Base-by-base conservation (phyloP, 2,113 vertebrate genomes). In the Burhinus oedicnemus region DNA sequence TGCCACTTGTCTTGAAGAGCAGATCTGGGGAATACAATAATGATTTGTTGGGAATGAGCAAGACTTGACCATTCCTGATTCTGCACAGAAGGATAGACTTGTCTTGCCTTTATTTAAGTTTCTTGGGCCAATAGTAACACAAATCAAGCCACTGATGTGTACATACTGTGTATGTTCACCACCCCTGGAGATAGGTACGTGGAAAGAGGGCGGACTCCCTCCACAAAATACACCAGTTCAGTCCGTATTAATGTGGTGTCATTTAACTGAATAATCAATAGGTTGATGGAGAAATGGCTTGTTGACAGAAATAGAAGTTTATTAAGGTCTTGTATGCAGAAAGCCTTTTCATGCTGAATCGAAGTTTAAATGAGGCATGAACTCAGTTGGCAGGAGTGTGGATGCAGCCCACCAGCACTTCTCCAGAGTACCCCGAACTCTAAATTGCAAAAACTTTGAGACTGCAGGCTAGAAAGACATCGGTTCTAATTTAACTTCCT, bases 131-230 rank as follows among this genome's bases (percentile, higher is more conserved):
- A 8, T 8, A 7, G 15, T 21, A 40, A 32, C 19, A 38, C 13
- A 20, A 16, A 20, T 38, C 9, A 52, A 69, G 64, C 34, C 47
- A 30, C 14, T 21, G 40, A 2, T 52, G 19, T 52, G 51, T 16
- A 7, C 34, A 1, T 1, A 2, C 18, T 30, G 12, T 15, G 17
- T n/a, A 12, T 1, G 7, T 42, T 7, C 22, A 5, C 9, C 2
- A 11, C 13, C 9, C 42, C 8, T 17, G 2, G 11, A 71, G 36
- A 4, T 32, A 32, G 58, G 12, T 13, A 30, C 0, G 0, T 38
- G 55, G 22, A 13, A 74, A 5, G 45, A 45, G 26, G 22, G 36
- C 42, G 38, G 52, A 17, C 15, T 45, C 32, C 32, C 44, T 91
- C 29, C 36, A 19, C 30, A 70, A 51, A 45, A 29, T 9, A 16